Evolutionary conservation across 2,797 vertebrate genomes (phyloP).

Genomic region (Labroides dimidiatus): DNA sequence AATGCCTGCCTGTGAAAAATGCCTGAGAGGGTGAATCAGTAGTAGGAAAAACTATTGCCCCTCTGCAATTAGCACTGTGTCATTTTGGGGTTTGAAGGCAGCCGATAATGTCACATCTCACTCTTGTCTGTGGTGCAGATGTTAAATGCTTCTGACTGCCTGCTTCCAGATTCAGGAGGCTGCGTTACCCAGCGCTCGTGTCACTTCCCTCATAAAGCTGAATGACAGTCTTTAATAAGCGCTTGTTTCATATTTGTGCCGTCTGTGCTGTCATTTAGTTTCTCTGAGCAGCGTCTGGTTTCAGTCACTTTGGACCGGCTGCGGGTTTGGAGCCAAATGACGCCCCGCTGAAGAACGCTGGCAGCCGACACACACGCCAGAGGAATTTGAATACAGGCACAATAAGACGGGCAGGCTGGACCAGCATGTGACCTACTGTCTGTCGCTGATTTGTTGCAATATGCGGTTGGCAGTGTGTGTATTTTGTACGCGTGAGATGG

Average conservation of each 20-base stretch:
- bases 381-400: slow-evolving; percentile 63
- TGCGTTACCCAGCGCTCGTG: slow-evolving; percentile 13
- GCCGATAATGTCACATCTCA: slow-evolving; percentile 49
- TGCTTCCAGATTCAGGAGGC: slow-evolving; percentile 29
- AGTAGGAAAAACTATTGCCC: slow-evolving; percentile 42
- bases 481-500: slow-evolving; percentile 12
- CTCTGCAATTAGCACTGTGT: slow-evolving; percentile 62
- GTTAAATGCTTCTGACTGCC: slow-evolving; percentile 41
- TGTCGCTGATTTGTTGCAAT: slow-evolving; percentile 58
- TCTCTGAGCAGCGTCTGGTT: slow-evolving; percentile 48
- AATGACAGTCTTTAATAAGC: slow-evolving; percentile 50
- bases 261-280: slow-evolving; percentile 42
- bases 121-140: slow-evolving; percentile 33
- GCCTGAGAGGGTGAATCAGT: slow-evolving; percentile 35
- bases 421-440: slow-evolving; percentile 59
- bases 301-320: slow-evolving; percentile 33
- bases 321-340: slow-evolving; percentile 48
- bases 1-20: slow-evolving; percentile 19
- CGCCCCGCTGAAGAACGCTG: slow-evolving; percentile 42
- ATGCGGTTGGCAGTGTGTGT: slow-evolving; percentile 39
- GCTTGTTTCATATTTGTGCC: slow-evolving; percentile 46
- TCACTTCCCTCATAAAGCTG: slow-evolving; percentile 28
- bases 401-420: slow-evolving; percentile 31
- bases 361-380: slow-evolving; percentile 38
- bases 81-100: slow-evolving; percentile 44